These are phyloP conservation scores for Platygyra sinensis DNA, from an alignment of 64 coral and sea anemone species.

Conservation along the genomic window DNA sequence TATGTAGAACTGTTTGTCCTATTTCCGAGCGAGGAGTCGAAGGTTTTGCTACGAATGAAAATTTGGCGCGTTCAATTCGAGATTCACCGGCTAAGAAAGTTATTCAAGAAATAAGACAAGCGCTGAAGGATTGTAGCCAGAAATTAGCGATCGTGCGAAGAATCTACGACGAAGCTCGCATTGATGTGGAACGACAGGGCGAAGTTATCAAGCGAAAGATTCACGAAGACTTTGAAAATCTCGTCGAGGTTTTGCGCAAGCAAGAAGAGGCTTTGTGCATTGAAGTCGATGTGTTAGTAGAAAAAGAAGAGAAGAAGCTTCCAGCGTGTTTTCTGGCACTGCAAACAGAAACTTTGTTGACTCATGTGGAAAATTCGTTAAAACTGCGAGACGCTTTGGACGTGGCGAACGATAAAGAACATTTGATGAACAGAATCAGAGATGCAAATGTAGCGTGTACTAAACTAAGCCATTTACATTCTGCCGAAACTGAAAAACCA, in stretches of 20 bases:
- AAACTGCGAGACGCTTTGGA: conserved; percentile 52
- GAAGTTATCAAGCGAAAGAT: conserved; percentile 46
- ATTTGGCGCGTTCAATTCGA: conserved; percentile 43
- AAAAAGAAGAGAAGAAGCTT: conserved; percentile 55
- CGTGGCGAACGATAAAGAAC: conserved; percentile 60
- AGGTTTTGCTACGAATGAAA: conserved; percentile 47
- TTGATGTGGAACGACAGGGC: conserved; percentile 45
- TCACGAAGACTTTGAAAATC: conserved; percentile 70
- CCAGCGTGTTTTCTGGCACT: conserved; percentile 37
- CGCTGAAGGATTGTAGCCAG: conserved; percentile 40
- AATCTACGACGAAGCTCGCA: conserved; percentile 25
- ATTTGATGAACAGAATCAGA: conserved; percentile 64
- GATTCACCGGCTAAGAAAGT: conserved; percentile 62
- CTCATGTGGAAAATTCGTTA: conserved; percentile 49
- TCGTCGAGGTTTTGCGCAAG: conserved; percentile 65
- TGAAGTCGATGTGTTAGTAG: conserved; percentile 61
- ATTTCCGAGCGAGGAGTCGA: conserved; percentile 50
- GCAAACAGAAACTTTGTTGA: conserved; percentile 46
- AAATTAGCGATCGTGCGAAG: conserved; percentile 51
- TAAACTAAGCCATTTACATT: conserved; percentile 49
- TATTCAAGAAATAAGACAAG: conserved; percentile 66
- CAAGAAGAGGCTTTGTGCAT: conserved; percentile 65
- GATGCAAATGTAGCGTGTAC: conserved; percentile 55
- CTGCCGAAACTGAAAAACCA: conserved; percentile 30
- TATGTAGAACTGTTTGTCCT: conserved; percentile 56